Evolutionary conservation across 2,113 vertebrate genomes (phyloP).

Genomic region (Camelus bactrianus): DNA sequence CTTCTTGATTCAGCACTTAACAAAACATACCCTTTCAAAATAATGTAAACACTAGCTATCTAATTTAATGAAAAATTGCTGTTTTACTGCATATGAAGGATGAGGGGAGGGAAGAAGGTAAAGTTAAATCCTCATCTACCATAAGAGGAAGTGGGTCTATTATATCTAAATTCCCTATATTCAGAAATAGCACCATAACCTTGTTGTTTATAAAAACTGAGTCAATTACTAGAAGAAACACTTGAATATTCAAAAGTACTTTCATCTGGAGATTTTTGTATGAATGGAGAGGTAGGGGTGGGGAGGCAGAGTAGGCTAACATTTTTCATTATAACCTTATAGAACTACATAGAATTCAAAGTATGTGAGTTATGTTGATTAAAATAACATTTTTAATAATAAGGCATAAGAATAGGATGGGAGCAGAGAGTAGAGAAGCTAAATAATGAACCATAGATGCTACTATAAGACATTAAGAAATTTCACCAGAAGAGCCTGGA

Average conservation of each 20-base stretch:
- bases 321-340: neutral
- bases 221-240: neutral
- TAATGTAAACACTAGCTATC: neutral
- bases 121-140: neutral
- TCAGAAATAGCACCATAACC: neutral
- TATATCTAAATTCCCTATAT: neutral
- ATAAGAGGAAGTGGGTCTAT: neutral
- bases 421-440: neutral
- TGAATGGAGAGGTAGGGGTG: neutral
- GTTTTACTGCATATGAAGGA: neutral
- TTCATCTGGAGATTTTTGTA: neutral
- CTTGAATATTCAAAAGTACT: neutral
- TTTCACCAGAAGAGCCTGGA: neutral
- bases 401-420: neutral
- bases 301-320: neutral
- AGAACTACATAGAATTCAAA: neutral
- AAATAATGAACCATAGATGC: neutral
- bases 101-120: neutral
- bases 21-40: neutral
- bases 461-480: neutral
- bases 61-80: neutral
- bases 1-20: neutral
- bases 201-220: neutral
- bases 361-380: neutral
- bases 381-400: neutral